phyloP scores from a whole-genome alignment of 2,113 vertebrate genomes.

The Ifrita kowaldi region DNA sequence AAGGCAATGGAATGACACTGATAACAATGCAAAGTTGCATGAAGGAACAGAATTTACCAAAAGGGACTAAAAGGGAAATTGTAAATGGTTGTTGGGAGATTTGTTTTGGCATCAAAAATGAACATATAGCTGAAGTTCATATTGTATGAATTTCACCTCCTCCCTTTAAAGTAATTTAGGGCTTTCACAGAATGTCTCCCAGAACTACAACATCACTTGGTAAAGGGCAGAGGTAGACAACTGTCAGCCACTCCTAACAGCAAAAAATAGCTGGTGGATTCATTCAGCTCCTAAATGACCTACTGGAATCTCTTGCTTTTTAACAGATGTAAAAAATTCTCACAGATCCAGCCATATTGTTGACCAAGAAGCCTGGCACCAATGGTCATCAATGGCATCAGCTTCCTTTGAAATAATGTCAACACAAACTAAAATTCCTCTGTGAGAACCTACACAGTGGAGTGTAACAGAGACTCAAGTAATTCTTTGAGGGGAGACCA shows the following conservation, averaged over 20 bases:
- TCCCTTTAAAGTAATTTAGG: not conserved
- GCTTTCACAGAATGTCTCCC: not conserved
- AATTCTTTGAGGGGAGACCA: not conserved
- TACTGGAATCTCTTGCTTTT: not conserved
- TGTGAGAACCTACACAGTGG: not conserved
- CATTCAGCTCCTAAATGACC: not conserved
- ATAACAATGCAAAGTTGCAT: not conserved
- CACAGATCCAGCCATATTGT: not conserved
- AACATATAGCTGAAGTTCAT: not conserved
- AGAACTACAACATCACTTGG: not conserved
- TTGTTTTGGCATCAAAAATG: not conserved
- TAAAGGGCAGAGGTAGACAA: not conserved
- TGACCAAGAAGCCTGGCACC: not conserved
- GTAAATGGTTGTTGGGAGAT: not conserved
- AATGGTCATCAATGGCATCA: not conserved
- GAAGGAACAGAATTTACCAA: not conserved
- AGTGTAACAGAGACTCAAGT: not conserved
- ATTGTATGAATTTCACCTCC: not conserved
- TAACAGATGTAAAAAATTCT: not conserved
- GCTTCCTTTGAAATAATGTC: not conserved
- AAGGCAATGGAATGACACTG: not conserved
- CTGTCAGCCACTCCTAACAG: not conserved
- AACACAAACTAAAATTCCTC: not conserved
- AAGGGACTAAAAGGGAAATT: not conserved
- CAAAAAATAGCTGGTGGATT: not conserved